Base-by-base conservation (phyloP, 1,140 invertebrate genomes). In the Drosophila pruinosa region DNA sequence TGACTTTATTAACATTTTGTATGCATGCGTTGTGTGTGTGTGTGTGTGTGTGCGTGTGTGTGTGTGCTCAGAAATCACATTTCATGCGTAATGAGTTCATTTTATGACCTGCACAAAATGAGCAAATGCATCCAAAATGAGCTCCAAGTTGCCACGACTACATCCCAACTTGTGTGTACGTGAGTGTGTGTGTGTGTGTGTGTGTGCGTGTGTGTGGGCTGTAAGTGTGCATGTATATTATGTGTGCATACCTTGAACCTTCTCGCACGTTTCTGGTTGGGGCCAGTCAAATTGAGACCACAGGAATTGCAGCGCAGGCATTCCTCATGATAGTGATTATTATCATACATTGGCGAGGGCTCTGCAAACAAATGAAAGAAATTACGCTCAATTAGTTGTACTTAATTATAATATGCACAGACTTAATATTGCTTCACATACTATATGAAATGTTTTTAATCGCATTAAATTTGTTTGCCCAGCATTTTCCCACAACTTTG, bases 291-390 rank as follows among this genome's bases (percentile, higher is more conserved):
- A 93, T 98, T 97, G 91, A 97, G 93, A 78, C 96, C 96, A 92
- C 97, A 98, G 80, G 96, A 97, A 93, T 98, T 97, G 95, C 97
- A 98, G 94, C 96, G 96, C 83, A 98, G 94, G 93, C 97, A 98
- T 95, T 98, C 97, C 93, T 98, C 97, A 94, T 98, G 97, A 92
- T 98, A 98, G 91, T 97, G 96, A 92, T 97, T 97, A 94, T 97
- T 97, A 93, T 97, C 96, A 92, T 97, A 97, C 79, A 97, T 92
- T 67, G 96, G 95, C 31, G 96, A 97, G 65, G 96, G 96, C 91
- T 97, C 96, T 98, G 93, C 15, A 94, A 95, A 38, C 7, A 39
- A 31, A 31, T 52, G 21, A 38, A 64, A 28, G 8, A 31, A 12
- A 57, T 34, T 22, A 0, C 3, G 15, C 15, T 14, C 5, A 26